phyloP scores from a whole-genome alignment of 1,140 invertebrate genomes.

The Drosophila funebris region DNA sequence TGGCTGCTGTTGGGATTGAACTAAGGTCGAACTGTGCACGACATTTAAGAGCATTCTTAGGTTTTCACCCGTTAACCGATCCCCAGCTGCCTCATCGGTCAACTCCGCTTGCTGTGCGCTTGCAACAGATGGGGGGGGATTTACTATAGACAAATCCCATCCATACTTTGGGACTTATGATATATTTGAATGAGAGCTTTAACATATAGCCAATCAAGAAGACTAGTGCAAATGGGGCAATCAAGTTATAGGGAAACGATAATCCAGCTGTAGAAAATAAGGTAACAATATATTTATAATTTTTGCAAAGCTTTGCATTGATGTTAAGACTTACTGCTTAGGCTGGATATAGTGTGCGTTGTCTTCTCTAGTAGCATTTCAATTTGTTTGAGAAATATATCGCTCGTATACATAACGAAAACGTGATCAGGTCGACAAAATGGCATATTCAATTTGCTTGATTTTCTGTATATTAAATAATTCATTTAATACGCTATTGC shows the following conservation, averaged over 20 bases:
- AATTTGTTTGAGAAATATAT: constrained; percentile 66
- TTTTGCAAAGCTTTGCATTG: background rate
- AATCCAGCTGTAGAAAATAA: constrained; percentile 32
- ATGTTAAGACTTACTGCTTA: constrained; percentile 41
- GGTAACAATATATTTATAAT: background rate
- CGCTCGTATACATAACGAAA: constrained; percentile 61
- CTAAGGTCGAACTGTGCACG: background rate
- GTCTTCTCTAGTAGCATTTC: constrained; percentile 60
- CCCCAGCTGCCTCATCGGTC: constrained; percentile 10
- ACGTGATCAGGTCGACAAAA: constrained; percentile 72
- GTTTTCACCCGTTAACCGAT: constrained; percentile 75
- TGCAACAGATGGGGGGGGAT: background rate
- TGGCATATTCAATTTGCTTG: constrained; percentile 44
- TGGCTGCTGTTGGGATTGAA: constrained; percentile 9
- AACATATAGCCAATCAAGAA: constrained; percentile 55
- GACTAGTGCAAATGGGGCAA: constrained; percentile 53
- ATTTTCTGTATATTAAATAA: constrained; percentile 48
- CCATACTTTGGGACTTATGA: constrained; percentile 69
- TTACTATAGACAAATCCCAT: constrained; percentile 20
- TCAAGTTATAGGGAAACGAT: constrained; percentile 54
- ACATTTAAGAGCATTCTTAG: constrained; percentile 70
- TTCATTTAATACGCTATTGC: background rate
- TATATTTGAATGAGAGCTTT: constrained; percentile 72
- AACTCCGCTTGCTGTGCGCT: background rate
- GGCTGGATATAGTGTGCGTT: constrained; percentile 29